Evolutionary conservation across 2,113 vertebrate genomes (phyloP).

Genomic region (Microcebus ravelobensis): DNA sequence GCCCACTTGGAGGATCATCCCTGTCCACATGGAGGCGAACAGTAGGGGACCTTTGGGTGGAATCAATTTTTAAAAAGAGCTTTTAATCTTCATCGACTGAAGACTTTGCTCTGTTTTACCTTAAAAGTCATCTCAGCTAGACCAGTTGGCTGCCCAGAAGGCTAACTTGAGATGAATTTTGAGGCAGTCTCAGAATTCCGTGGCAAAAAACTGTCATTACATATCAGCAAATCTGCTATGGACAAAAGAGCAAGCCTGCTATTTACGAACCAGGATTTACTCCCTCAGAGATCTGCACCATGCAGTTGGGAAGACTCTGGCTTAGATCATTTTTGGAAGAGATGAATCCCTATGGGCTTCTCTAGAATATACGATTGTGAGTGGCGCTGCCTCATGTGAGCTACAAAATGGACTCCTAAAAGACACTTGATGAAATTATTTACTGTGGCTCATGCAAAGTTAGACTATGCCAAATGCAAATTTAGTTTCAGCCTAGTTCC

Average conservation of each 20-base stretch:
- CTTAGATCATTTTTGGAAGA: conserved; percentile 23
- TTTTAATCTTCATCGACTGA: conserved; percentile 25
- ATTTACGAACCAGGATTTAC: background rate
- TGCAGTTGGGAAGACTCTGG: background rate
- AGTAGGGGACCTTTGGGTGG: background rate
- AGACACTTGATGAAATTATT: background rate
- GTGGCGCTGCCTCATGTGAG: background rate
- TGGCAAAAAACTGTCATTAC: background rate
- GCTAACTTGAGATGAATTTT: background rate
- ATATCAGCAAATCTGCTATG: background rate
- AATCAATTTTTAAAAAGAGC: background rate
- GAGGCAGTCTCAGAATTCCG: background rate
- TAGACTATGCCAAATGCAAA: background rate
- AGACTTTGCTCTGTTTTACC: conserved; percentile 14
- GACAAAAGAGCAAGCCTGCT: background rate
- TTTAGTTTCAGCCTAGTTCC: background rate
- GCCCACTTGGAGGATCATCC: conserved; percentile 27
- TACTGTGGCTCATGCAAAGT: background rate
- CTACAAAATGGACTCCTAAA: background rate
- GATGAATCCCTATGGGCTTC: background rate
- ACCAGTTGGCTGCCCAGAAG: background rate
- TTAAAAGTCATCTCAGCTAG: conserved; percentile 21
- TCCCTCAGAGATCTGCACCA: background rate
- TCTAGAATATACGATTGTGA: background rate
- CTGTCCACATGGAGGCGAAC: background rate